A percentile compares a stretch with the other conserved stretches of the same genome.
Evolutionary conservation across 2,888 invertebrate species (phyloP).

Genomic region (Apamea monoglypha): DNA sequence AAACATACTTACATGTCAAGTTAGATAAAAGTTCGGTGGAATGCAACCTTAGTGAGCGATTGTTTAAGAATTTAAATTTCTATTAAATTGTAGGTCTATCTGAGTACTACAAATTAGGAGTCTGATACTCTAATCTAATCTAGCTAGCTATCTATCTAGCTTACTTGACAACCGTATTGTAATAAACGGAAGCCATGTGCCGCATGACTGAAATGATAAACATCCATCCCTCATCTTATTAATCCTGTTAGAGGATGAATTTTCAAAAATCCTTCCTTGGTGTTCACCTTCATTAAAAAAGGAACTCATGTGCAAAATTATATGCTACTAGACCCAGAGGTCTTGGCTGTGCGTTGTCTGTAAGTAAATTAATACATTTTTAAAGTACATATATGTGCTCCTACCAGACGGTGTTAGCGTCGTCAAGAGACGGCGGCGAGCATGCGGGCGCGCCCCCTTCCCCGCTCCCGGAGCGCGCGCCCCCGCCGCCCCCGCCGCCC

Average conservation of each 20-base stretch:
- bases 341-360: background rate
- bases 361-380: background rate
- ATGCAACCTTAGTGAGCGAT: background rate
- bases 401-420: constrained; percentile 71
- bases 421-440: constrained; percentile 40
- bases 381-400: background rate
- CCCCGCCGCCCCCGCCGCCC: constrained; percentile 66
- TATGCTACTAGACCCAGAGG: background rate
- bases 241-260: background rate
- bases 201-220: background rate
- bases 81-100: background rate
- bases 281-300: background rate
- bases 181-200: background rate
- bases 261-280: background rate
- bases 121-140: background rate
- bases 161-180: background rate
- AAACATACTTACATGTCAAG: no score
- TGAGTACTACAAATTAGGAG: no score
- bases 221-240: no score
- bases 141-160: no score
- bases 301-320: background rate
- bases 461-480: constrained; percentile 68
- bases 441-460: constrained; percentile 17
- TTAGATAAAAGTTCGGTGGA: no score
- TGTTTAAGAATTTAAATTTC: background rate